Base-by-base conservation (phyloP, 1,140 invertebrate genomes). In the Zaprionus tsacasi region DNA sequence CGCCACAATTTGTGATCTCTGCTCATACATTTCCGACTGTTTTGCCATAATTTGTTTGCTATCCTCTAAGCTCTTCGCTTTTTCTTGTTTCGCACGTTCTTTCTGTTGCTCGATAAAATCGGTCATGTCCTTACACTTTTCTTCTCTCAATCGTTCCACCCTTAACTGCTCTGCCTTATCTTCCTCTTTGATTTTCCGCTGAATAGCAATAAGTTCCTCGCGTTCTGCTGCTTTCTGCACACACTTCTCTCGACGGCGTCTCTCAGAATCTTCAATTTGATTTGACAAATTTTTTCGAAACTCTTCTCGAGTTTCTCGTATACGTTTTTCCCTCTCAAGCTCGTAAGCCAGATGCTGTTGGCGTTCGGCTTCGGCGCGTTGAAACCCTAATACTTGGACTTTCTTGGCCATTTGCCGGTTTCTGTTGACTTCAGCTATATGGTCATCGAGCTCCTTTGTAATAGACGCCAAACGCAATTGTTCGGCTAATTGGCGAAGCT, bases 381-480 rank as follows among this genome's bases (percentile, higher is more conserved):
- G 8, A n/a, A 43, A 30, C 1, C 36, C 63, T 8, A 15, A 4
- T 4, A 50, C 58, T 17, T 76, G 64, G 1, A 40, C 52, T 7
- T 70, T 50, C 4, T 69, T 61, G 0, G 63, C 45, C 13, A 79
- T 7, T 30, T 70, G 33, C 4, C 71, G 69, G 1, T 11, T 13
- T 36, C 8, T 45, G 12, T 67, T 36, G 0, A 55, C 25, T 3
- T 79, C 56, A 1, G 7, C 25, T 7, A 89, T 43, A 7, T 60
- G 40, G 7, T 85, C 85, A 6, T 74, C 40, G 2, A 85, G 35
- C 0, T 89, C 81, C 55, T 89, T 89, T 3, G 85, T 81, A 35
- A 89, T 85, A 17, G 76, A 50, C 7, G 85, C 85, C 38, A 89
- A 45, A 11, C 79, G 81, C 12, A 89, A 54, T n/a, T 83, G 69